Evolutionary conservation across 1,140 invertebrate genomes (phyloP).

Genomic region (Diachasma alloeum): DNA sequence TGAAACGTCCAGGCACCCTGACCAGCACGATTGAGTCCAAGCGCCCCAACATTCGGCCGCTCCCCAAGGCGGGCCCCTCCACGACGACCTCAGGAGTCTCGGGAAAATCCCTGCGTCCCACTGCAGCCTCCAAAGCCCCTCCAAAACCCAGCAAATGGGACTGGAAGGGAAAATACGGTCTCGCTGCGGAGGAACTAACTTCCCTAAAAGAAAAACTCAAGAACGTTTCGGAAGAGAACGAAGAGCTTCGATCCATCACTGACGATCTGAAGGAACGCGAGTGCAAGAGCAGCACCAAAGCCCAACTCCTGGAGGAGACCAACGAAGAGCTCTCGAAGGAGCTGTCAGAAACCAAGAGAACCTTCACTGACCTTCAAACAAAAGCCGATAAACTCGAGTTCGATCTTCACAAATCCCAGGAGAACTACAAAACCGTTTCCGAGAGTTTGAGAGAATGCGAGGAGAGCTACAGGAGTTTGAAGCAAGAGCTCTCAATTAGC

Average conservation of each 20-base stretch:
- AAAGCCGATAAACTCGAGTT: conserved; percentile 45
- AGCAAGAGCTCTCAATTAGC: conserved; percentile 44
- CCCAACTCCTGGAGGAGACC: conserved; percentile 52
- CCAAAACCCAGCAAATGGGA: conserved; percentile 53
- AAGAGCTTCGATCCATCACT: conserved; percentile 65
- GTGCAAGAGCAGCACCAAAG: conserved; percentile 42
- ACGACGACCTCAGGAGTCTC: neutral
- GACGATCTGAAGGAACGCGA: conserved; percentile 47
- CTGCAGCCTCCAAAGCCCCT: conserved; percentile 7
- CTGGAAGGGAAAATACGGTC: conserved; percentile 50
- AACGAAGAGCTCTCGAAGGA: conserved; percentile 39
- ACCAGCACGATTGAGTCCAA: neutral
- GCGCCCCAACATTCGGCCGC: neutral
- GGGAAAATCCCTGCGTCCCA: conserved; percentile 18
- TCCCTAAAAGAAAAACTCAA: conserved; percentile 68
- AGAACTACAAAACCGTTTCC: conserved; percentile 38
- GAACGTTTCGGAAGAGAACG: conserved; percentile 63
- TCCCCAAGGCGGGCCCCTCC: neutral
- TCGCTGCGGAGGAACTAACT: conserved; percentile 41
- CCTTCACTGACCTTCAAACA: conserved; percentile 42
- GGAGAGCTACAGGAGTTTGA: conserved; percentile 50
- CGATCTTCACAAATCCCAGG: conserved; percentile 47
- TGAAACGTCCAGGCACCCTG: neutral
- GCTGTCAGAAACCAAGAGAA: conserved; percentile 49
- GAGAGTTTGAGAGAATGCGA: conserved; percentile 43